Conservation (phyloP, 2,888 invertebrate genomes). For the Noctua pronuba region DNA sequence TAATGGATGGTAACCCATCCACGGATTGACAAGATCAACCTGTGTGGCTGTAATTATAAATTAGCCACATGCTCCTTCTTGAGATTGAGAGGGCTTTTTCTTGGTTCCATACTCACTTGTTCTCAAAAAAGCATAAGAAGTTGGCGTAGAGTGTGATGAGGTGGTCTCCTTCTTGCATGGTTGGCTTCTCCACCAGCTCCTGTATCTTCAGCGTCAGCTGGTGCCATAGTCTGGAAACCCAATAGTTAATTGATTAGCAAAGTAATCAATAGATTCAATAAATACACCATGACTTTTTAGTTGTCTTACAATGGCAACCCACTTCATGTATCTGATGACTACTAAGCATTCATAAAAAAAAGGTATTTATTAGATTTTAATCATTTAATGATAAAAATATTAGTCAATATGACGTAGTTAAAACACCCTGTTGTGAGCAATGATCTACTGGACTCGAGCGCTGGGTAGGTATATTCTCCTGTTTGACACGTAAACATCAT, state of each 20-base stretch:
- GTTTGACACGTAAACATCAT: no score
- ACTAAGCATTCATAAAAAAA: no score
- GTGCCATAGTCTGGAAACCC: conserved; percentile 95
- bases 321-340: no score
- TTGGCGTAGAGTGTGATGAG: conserved; percentile 96
- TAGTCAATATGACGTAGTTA: no score
- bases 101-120: conserved; percentile 92
- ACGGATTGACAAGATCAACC: neutral
- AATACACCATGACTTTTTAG: no score
- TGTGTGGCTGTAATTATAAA: neutral
- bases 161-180: conserved; percentile 94
- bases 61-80: no score
- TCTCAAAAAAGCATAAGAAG: conserved; percentile 98
- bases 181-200: conserved; percentile 94
- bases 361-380: no score
- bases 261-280: neutral
- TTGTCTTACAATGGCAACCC: no score
- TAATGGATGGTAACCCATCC: neutral
- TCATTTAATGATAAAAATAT: no score
- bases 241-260: neutral
- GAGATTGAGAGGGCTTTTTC: neutral
- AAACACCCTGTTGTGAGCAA: no score
- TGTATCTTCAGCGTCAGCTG: conserved; percentile 96
- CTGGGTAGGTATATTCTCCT: no score
- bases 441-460: no score